These are phyloP conservation scores for Athalia circularis DNA, from an alignment of 2,888 invertebrate genomes.

Conservation along the genomic window DNA sequence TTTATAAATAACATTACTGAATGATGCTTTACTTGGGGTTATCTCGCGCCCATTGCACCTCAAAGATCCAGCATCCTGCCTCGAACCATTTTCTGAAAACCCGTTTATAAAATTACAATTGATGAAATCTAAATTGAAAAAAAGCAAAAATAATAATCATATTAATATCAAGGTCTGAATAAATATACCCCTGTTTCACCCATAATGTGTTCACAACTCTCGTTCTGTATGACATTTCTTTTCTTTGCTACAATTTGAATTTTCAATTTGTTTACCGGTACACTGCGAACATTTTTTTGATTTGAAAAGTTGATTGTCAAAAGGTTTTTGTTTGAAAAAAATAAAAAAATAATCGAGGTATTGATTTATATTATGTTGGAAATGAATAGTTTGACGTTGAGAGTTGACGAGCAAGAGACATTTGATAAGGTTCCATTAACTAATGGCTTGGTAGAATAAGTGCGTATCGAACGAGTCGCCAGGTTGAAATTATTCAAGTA, in stretches of 20 bases:
- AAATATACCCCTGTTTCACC: conserved; percentile 8
- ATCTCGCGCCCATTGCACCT: not conserved
- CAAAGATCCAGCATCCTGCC: conserved; percentile 40
- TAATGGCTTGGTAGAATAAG: not conserved
- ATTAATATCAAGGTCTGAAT: not conserved
- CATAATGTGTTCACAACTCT: conserved; percentile 42
- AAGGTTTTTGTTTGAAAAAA: not conserved
- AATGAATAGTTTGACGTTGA: conserved; percentile 2
- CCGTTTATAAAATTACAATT: conserved; percentile 4
- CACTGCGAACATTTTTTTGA: not conserved
- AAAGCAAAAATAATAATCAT: not conserved
- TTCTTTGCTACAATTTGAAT: not conserved
- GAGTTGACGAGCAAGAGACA: conserved; percentile 5
- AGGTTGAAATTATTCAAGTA: conserved; percentile 11
- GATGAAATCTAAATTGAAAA: not conserved
- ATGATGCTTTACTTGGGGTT: not conserved
- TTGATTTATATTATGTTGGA: not conserved
- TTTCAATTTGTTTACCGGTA: not conserved
- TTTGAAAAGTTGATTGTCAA: conserved; percentile 12
- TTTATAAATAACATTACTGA: not conserved
- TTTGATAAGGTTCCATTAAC: not conserved
- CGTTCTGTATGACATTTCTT: conserved; percentile 33
- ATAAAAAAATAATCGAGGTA: not conserved
- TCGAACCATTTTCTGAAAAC: conserved; percentile 24
- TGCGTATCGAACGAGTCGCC: conserved; percentile 2